Evolutionary conservation across 2,113 vertebrate genomes (phyloP).

Genomic region (Misgurnus mizolepis): DNA sequence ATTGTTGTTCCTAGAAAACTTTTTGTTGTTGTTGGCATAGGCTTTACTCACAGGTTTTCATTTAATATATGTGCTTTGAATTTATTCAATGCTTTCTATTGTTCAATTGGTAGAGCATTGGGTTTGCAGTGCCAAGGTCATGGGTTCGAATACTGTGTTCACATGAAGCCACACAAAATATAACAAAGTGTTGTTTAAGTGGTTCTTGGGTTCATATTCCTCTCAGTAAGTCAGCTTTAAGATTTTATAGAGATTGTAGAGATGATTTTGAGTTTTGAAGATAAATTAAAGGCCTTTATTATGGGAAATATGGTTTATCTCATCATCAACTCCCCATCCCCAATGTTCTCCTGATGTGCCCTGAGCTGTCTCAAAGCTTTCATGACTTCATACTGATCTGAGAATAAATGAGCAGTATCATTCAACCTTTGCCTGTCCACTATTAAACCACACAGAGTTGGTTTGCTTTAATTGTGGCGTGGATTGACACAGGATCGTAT

Average conservation of each 20-base stretch:
- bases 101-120: too few species aligned
- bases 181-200: too few species aligned
- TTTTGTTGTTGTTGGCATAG: too few species aligned
- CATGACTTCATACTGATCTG: background rate
- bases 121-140: too few species aligned
- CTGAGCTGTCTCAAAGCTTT: background rate
- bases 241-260: background rate
- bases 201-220: too few species aligned
- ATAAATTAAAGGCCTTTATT: background rate
- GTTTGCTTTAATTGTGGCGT: background rate
- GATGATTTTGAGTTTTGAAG: background rate
- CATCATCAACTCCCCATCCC: background rate
- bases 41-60: too few species aligned
- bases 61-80: too few species aligned
- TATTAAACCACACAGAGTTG: background rate
- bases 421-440: background rate
- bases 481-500: background rate
- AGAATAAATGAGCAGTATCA: background rate
- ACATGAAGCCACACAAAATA: too few species aligned
- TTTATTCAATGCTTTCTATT: too few species aligned
- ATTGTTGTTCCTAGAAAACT: too few species aligned
- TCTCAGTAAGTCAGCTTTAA: background rate
- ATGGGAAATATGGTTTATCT: conserved; percentile 1
- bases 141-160: too few species aligned
- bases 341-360: conserved; percentile 8